phyloP scores from a whole-genome alignment of 2,888 invertebrate species.

The Eurytoma adleriae region DNA sequence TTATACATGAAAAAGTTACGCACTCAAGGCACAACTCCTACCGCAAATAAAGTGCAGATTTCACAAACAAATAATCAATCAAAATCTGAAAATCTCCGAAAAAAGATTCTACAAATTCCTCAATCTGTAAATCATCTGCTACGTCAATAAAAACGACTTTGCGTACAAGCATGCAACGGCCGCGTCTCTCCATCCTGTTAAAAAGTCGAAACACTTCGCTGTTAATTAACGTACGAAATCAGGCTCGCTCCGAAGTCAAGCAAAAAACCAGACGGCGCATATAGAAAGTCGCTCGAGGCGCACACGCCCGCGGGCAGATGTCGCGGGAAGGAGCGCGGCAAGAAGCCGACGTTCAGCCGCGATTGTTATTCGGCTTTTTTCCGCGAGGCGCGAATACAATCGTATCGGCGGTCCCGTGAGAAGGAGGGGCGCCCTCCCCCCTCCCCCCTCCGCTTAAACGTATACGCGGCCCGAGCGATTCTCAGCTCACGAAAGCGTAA shows the following conservation, averaged over 20 bases:
- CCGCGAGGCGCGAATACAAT: slow-evolving; percentile 57
- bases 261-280: neutral
- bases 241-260: neutral
- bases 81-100: too few relatives aligned
- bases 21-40: too few relatives aligned
- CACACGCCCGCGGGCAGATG: slow-evolving; percentile 14
- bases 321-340: neutral
- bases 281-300: neutral
- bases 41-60: too few relatives aligned
- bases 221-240: too few relatives aligned
- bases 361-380: slow-evolving; percentile 55
- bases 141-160: too few relatives aligned
- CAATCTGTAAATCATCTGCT: too few relatives aligned
- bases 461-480: slow-evolving; percentile 33
- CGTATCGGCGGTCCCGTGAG: slow-evolving; percentile 40
- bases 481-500: slow-evolving; percentile 58
- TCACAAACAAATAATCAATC: too few relatives aligned
- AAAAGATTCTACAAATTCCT: too few relatives aligned
- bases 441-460: neutral
- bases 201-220: too few relatives aligned
- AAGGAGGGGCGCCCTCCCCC: neutral
- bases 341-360: neutral
- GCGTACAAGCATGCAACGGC: too few relatives aligned
- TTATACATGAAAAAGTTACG: too few relatives aligned
- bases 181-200: too few relatives aligned